Percentiles rank a stretch among this genome's conserved stretches.
phyloP scores from a whole-genome alignment of 2,888 invertebrate species.

The Alsophila aescularia region DNA sequence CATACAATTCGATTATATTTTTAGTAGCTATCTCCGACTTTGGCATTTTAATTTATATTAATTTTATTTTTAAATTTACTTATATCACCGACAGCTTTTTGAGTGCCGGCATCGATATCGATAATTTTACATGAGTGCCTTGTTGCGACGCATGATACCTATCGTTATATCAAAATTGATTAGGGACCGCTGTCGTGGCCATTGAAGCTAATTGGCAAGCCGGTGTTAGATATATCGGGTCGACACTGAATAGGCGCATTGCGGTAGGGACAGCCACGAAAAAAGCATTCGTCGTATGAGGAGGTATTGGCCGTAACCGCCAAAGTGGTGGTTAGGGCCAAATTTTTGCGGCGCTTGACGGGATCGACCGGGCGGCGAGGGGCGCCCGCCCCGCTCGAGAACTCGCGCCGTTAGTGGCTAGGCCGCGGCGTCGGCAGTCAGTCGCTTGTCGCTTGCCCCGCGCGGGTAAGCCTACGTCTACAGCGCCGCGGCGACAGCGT shows the following conservation, averaged over 20 bases:
- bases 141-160: background rate
- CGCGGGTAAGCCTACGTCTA: conserved; percentile 1
- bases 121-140: background rate
- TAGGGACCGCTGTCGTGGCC: conserved; percentile 68
- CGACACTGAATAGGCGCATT: conserved; percentile 52
- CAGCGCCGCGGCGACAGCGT: background rate
- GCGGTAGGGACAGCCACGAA: conserved; percentile 46
- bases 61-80: background rate
- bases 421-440: background rate
- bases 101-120: background rate
- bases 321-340: background rate
- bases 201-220: conserved; percentile 77
- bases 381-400: background rate
- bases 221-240: conserved; percentile 47
- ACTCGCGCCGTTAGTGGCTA: background rate
- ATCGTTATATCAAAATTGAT: conserved; percentile 50
- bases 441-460: background rate
- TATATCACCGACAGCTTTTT: background rate
- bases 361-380: background rate
- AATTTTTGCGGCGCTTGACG: background rate
- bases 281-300: conserved; percentile 14
- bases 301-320: conserved; percentile 3
- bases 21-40: too few species aligned
- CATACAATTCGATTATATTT: too few species aligned
- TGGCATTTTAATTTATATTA: background rate